phyloP scores from a whole-genome alignment of 2,113 vertebrate species.

The Aramus guarauna region DNA sequence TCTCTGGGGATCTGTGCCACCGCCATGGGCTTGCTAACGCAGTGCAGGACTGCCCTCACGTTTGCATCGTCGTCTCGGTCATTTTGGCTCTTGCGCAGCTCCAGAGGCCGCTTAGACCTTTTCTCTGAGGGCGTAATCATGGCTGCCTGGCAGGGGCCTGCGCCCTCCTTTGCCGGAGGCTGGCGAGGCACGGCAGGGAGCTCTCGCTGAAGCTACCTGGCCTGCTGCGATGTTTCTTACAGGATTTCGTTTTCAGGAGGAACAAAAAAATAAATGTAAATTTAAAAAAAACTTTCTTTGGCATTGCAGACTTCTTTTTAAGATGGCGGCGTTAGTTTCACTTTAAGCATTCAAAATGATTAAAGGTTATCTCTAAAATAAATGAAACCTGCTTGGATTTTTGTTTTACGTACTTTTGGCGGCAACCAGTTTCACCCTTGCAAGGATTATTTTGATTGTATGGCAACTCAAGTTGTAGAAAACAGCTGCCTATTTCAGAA shows the following conservation, averaged over 20 bases:
- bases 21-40: rapidly evolving
- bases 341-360: background rate
- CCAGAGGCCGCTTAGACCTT: no score
- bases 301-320: background rate
- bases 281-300: background rate
- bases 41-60: rapidly evolving
- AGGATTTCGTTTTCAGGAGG: background rate
- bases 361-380: background rate
- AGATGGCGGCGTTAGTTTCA: background rate
- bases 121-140: rapidly evolving
- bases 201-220: rapidly evolving
- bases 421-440: background rate
- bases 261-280: background rate
- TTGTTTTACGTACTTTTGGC: background rate
- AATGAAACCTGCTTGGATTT: background rate
- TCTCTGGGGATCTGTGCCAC: background rate
- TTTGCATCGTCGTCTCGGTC: rapidly evolving
- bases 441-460: background rate
- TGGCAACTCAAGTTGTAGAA: background rate
- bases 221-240: background rate
- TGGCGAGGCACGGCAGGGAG: background rate
- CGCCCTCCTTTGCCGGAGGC: background rate
- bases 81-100: background rate
- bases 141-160: background rate
- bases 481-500: background rate